Evolutionary conservation across 2,888 invertebrate genomes (phyloP).

Genomic region (Callimorpha dominula): DNA sequence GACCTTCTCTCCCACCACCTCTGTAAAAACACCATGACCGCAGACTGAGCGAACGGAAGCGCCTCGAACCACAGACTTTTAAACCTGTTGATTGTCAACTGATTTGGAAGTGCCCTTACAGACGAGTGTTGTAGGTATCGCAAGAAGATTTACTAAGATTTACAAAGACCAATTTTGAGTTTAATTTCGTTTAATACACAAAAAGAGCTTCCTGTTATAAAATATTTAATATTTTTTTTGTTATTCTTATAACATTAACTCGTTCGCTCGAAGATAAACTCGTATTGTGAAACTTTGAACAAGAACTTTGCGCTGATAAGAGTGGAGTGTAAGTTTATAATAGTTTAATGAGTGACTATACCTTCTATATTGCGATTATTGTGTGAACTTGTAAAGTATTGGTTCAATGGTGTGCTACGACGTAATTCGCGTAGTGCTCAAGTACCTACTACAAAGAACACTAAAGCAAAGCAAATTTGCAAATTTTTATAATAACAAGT

Average conservation of each 20-base stretch:
- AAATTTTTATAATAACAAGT: constrained; percentile 46
- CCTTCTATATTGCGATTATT: constrained; percentile 52
- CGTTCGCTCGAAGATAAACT: constrained; percentile 60
- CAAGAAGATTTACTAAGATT: constrained; percentile 18
- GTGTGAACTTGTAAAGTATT: constrained; percentile 62
- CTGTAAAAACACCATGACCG: constrained; percentile 68
- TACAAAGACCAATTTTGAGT: constrained; percentile 26
- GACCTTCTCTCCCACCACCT: constrained; percentile 56
- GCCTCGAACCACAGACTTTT: constrained; percentile 78
- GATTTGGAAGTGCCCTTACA: constrained; percentile 26
- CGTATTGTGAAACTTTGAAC: constrained; percentile 30
- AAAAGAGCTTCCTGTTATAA: constrained; percentile 64
- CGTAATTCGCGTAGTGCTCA: constrained; percentile 59
- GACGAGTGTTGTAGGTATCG: constrained; percentile 24
- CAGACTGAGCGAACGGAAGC: constrained; percentile 65
- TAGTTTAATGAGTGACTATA: constrained; percentile 55
- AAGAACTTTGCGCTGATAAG: constrained; percentile 27
- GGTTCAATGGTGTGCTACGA: constrained; percentile 55
- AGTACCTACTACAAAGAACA: constrained; percentile 52
- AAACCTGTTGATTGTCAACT: constrained; percentile 32
- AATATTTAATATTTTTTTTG: constrained; percentile 52
- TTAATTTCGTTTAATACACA: constrained; percentile 44
- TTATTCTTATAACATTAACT: constrained; percentile 49
- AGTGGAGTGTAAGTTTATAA: constrained; percentile 36
- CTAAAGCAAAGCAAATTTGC: constrained; percentile 43